Percentiles rank a stretch among this genome's conserved stretches.
Evolutionary conservation across 2,113 vertebrate species (phyloP).

Genomic region (Tricholaema leucomelas): DNA sequence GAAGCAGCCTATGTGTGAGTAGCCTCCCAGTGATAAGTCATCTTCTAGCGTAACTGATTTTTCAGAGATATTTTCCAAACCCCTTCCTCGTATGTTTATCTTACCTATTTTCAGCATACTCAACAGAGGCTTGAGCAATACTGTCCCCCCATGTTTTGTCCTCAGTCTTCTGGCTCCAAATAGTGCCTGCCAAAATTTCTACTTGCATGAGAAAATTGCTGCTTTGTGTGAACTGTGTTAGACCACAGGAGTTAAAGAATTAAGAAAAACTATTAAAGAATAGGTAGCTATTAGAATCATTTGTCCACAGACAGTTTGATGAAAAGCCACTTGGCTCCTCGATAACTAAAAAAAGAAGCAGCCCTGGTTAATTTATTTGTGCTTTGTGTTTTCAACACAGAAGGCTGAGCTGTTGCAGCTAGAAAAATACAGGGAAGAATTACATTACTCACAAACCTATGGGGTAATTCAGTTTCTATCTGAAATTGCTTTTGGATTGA

Average conservation of each 20-base stretch:
- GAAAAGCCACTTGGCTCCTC: not conserved
- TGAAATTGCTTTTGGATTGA: constrained; percentile 7
- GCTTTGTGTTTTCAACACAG: not conserved
- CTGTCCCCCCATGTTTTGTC: not conserved
- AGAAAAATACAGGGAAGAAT: not conserved
- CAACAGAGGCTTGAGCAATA: not conserved
- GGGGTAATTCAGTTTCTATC: constrained; percentile 15
- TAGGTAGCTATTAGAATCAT: not conserved
- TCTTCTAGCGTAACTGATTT: not conserved
- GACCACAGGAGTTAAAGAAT: not conserved
- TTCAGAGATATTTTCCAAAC: not conserved
- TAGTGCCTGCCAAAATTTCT: not conserved
- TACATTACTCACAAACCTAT: not conserved
- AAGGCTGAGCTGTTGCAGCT: not conserved
- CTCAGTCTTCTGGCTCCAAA: not conserved
- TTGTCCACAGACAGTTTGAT: not conserved
- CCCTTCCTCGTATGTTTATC: not conserved
- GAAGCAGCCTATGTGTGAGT: not conserved
- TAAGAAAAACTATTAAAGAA: not conserved
- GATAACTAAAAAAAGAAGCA: not conserved
- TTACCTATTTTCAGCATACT: not conserved
- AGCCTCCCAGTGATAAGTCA: rapidly evolving
- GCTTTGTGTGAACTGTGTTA: not conserved
- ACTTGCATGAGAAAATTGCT: not conserved
- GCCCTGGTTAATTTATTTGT: not conserved